Evolutionary conservation across 1,140 invertebrate genomes (phyloP).

Genomic region (Phortica variegata): DNA sequence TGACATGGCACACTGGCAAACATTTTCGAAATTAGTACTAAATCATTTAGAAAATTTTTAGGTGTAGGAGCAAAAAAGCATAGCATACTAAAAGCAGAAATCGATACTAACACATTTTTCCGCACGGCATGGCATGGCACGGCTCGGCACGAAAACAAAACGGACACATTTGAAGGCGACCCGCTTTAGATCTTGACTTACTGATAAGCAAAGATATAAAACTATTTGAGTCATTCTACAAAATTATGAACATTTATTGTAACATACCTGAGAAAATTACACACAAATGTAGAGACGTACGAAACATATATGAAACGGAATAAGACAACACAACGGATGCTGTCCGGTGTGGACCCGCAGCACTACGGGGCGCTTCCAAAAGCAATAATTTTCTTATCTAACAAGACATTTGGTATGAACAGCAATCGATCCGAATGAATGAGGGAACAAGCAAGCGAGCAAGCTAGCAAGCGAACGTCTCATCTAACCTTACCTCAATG

Average conservation of each 20-base stretch:
- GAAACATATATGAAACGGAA: constrained; percentile 25
- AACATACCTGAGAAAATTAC: constrained; percentile 50
- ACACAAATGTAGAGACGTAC: constrained; percentile 10
- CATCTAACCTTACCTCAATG: constrained; percentile 39
- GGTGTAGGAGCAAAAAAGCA: too few species aligned
- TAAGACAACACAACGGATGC: background rate
- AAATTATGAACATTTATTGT: constrained; percentile 52
- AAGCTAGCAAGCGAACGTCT: background rate
- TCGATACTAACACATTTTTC: too few species aligned
- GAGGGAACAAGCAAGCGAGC: background rate
- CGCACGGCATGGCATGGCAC: too few species aligned
- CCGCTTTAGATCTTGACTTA: constrained; percentile 18
- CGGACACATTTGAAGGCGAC: too few species aligned
- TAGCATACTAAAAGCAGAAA: too few species aligned
- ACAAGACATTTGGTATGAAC: constrained; percentile 33
- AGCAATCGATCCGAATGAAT: constrained; percentile 33
- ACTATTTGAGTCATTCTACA: constrained; percentile 48
- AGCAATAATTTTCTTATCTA: constrained; percentile 51
- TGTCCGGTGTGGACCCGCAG: background rate
- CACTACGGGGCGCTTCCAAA: constrained; percentile 6
- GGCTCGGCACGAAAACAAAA: too few species aligned
- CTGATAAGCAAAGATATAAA: constrained; percentile 27
- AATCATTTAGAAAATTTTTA: constrained; percentile 13
- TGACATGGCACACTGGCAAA: too few species aligned
- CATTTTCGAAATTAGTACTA: too few species aligned